phyloP scores from a whole-genome alignment of 64 coral and sea anemone genomes.

The Porites lutea region DNA sequence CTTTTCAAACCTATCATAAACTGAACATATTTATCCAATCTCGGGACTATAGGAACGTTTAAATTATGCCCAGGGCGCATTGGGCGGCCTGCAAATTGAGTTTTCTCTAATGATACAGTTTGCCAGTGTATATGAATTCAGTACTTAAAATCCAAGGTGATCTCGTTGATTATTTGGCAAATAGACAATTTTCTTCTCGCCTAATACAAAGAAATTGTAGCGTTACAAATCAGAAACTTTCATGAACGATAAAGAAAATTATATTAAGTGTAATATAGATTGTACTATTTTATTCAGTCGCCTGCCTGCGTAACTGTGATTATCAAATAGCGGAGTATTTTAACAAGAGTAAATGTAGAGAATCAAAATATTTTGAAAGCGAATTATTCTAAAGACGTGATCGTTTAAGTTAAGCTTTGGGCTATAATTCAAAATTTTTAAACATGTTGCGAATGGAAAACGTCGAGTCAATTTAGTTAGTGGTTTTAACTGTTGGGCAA shows the following conservation, averaged over 20 bases:
- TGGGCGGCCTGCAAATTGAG: slow-evolving; percentile 33
- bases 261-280: slow-evolving; percentile 51
- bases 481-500: slow-evolving; percentile 49
- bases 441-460: slow-evolving; percentile 42
- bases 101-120: slow-evolving; percentile 39
- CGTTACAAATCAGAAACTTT: slow-evolving; percentile 24
- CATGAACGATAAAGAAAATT: slow-evolving; percentile 41
- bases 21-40: slow-evolving; percentile 15
- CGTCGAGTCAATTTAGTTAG: slow-evolving; percentile 48
- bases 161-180: slow-evolving; percentile 36
- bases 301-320: slow-evolving; percentile 19
- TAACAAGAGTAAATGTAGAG: slow-evolving; percentile 76
- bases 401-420: slow-evolving; percentile 67
- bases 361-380: slow-evolving; percentile 99
- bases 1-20: slow-evolving; percentile 91
- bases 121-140: slow-evolving; percentile 41
- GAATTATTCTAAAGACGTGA: slow-evolving; percentile 76
- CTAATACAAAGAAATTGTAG: background rate
- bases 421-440: slow-evolving; percentile 20
- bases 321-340: slow-evolving; percentile 79
- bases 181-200: background rate
- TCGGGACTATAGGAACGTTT: background rate
- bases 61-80: background rate
- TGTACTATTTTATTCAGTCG: slow-evolving; percentile 49
- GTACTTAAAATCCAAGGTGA: slow-evolving; percentile 42